Conservation (phyloP, 2,888 invertebrate species). For the Spisula subtruncata region DNA sequence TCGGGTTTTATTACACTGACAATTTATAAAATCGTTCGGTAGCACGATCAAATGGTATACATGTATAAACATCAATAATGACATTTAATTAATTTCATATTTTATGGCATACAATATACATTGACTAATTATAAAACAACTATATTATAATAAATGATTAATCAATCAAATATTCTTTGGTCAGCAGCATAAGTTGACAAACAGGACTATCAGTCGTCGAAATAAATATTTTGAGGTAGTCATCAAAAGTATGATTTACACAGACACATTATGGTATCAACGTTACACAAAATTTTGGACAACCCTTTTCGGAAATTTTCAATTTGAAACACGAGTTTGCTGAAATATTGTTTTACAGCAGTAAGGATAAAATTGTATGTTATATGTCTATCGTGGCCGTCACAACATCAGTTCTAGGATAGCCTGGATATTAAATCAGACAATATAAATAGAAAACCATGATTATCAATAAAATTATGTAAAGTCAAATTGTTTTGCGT, state of each 20-base stretch:
- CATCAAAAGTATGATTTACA: background rate
- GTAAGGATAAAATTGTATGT: no score
- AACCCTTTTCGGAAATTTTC: no score
- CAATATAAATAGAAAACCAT: background rate
- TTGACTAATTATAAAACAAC: background rate
- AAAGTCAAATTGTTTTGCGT: background rate
- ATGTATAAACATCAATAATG: slow-evolving; percentile 1
- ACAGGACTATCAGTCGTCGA: background rate
- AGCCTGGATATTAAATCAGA: no score
- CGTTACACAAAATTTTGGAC: no score
- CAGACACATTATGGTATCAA: background rate
- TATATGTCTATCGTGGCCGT: no score
- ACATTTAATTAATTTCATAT: background rate
- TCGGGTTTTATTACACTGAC: background rate
- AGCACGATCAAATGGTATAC: background rate
- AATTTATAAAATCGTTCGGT: background rate
- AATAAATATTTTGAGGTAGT: slow-evolving; percentile 23
- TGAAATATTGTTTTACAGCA: no score
- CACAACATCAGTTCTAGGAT: no score
- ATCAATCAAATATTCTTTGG: background rate
- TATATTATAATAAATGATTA: background rate
- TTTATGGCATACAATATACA: background rate
- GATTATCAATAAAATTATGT: slow-evolving; percentile 6
- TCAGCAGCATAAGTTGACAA: background rate
- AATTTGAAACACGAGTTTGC: no score